These are phyloP conservation scores for Choloepus hoffmanni DNA, from an alignment of 2,113 vertebrate species.

Conservation along the genomic window DNA sequence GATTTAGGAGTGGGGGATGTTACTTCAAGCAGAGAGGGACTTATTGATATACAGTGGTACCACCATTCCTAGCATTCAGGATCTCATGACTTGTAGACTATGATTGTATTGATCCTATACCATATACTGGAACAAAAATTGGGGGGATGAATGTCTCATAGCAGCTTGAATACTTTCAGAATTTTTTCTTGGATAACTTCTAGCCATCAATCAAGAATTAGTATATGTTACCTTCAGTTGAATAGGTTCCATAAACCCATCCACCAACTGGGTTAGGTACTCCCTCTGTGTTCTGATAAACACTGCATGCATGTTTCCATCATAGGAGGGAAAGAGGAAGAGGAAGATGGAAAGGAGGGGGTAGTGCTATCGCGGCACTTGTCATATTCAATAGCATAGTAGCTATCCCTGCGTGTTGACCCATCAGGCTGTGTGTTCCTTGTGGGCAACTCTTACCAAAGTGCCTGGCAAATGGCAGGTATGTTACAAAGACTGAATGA, in stretches of 20 bases:
- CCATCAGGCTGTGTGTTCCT: neutral
- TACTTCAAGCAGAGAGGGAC: neutral
- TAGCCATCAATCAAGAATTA: neutral
- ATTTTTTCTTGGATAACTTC: neutral
- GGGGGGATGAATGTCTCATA: neutral
- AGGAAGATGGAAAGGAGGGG: accelerated
- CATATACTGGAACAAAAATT: neutral
- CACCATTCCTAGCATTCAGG: neutral
- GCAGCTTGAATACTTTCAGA: neutral
- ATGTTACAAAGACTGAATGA: constrained; percentile 43
- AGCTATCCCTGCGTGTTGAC: neutral
- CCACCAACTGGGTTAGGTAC: neutral
- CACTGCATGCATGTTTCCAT: accelerated
- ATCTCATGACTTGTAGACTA: neutral
- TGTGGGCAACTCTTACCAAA: neutral
- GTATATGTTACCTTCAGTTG: neutral
- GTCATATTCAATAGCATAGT: neutral
- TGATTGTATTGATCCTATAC: neutral
- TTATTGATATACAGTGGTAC: neutral
- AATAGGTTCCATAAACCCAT: neutral
- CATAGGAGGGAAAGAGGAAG: neutral
- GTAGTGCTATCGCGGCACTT: neutral
- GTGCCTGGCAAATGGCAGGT: neutral
- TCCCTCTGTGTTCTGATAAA: neutral
- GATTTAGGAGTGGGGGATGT: neutral